A percentile compares a stretch with the other conserved stretches of the same genome.
phyloP scores from a whole-genome alignment of 2,113 vertebrate species.

The Martes martes region DNA sequence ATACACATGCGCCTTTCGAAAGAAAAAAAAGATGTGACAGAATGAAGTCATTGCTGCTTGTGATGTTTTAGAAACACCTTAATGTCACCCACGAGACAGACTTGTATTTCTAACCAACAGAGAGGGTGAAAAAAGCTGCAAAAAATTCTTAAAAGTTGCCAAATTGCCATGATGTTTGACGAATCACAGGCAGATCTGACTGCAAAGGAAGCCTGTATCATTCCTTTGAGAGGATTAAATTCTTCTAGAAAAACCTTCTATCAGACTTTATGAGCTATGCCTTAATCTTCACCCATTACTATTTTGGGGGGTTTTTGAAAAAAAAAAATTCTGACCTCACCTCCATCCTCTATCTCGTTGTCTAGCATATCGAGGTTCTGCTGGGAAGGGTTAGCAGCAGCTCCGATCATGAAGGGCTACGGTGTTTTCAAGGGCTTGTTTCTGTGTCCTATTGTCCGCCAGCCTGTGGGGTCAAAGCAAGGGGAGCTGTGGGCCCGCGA shows the following conservation, averaged over 20 bases:
- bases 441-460: constrained; percentile 72
- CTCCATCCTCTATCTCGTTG: constrained; percentile 62
- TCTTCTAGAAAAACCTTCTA: constrained; percentile 56
- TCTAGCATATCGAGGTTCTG: constrained; percentile 58
- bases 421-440: constrained; percentile 72
- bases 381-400: constrained; percentile 67
- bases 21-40: not conserved
- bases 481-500: constrained; percentile 59
- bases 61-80: not conserved
- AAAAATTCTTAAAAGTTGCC: not conserved
- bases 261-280: constrained; percentile 3
- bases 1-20: not conserved
- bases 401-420: constrained; percentile 72
- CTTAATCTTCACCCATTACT: constrained; percentile 55
- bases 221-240: constrained; percentile 50
- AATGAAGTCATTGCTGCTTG: not conserved
- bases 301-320: not conserved
- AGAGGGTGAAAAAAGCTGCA: not conserved
- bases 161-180: not conserved
- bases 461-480: constrained; percentile 71
- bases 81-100: not conserved
- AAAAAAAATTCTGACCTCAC: not conserved
- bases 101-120: not conserved
- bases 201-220: not conserved
- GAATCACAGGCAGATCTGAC: not conserved